Percentiles rank a stretch among this genome's conserved stretches.
Conservation (phyloP, 2,113 vertebrate genomes). For the Apteryx owenii region DNA sequence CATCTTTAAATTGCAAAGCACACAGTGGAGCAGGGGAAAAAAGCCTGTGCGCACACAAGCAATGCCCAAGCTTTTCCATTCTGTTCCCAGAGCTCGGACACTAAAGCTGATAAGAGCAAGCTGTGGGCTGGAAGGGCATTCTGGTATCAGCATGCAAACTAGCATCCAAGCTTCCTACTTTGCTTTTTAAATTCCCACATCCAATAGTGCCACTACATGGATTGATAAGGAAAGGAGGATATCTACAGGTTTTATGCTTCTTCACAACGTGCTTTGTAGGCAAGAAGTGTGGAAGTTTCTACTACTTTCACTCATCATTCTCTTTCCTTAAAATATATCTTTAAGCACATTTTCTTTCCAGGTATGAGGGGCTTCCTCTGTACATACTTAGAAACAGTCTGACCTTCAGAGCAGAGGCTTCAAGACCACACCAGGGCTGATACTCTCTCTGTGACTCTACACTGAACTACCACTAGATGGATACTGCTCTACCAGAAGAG, state of each 20-base stretch:
- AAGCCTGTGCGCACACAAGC: neutral
- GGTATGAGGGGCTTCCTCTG: neutral
- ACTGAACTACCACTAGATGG: neutral
- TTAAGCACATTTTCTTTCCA: neutral
- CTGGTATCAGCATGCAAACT: neutral
- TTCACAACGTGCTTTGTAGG: neutral
- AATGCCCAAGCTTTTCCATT: neutral
- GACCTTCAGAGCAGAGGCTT: neutral
- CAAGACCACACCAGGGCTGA: neutral
- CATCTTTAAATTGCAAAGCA: constrained; percentile 64
- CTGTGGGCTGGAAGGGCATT: neutral
- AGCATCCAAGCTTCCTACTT: neutral
- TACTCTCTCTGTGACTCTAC: neutral
- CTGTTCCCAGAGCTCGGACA: constrained; percentile 17
- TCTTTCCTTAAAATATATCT: neutral
- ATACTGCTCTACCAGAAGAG: neutral
- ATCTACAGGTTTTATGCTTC: neutral
- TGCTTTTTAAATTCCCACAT: neutral
- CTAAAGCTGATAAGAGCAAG: constrained; percentile 17
- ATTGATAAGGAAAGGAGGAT: neutral
- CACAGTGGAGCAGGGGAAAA: neutral
- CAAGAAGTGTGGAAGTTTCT: rapidly evolving
- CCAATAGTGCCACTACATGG: neutral
- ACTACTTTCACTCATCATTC: neutral
- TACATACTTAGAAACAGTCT: neutral